Base-by-base conservation (phyloP, 2,888 invertebrate species). In the Dinocampus coccinellae region DNA sequence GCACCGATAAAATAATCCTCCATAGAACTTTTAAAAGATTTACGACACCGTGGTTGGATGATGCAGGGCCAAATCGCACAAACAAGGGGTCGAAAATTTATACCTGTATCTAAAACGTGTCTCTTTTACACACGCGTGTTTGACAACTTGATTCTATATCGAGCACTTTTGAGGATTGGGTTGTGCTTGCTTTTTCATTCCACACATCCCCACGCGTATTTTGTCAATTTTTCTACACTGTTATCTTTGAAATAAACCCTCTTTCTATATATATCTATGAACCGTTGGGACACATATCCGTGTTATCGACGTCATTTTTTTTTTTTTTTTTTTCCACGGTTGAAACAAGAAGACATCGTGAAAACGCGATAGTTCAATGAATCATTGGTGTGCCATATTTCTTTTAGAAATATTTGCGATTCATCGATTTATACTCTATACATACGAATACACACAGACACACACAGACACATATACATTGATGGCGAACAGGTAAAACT, bases 81-180 rank as follows among this genome's bases (percentile, higher is more conserved):
- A 39, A 39, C 39, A n/a, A 39, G 39, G n/a, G 39, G 1, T 13
- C n/a, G n/a, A 2, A 6, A 39, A 13, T 3, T n/a, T 39, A 39
- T 39, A 39, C 39, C 9, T 72, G 73, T 73, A 79, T 70, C 70
- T 68, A 29, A 61, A 69, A 73, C 72, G 65, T 70, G 65, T 70
- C 52, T n/a, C n/a, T n/a, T 66, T 60, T 60, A 74, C 74, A 73
- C 71, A 73, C 70, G 72, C 72, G 70, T 73, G 69, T 71, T 74
- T 78, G 77, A 78, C 81, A 78, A 78, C 79, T 80, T 78, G 76
- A 78, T 78, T 77, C 78, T 75, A 65, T 55, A 70, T 66, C 58
- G 58, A 65, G n/a, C 53, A 20, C 34, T 60, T 52, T 29, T 20
- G 57, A 53, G 53, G 52, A 65, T 10, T 6, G 53, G 33, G 36